phyloP scores from a whole-genome alignment of 2,888 invertebrate species.

The Stegana nigrithorax region DNA sequence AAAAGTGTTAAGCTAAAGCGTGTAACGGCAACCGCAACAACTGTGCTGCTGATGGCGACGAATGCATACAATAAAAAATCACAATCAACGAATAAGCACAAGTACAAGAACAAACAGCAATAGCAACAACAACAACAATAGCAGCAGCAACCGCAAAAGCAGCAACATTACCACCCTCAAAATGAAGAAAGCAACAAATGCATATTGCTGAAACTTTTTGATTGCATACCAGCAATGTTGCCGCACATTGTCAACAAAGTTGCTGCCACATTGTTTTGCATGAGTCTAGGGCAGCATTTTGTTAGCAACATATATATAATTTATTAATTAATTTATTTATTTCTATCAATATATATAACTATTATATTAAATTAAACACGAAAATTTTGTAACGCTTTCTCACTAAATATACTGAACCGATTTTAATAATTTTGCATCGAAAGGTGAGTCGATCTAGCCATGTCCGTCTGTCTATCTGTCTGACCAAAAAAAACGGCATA shows the following conservation, averaged over 20 bases:
- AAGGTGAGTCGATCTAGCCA: too few relatives aligned
- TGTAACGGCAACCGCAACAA: constrained; percentile 17
- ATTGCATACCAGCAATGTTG: constrained; percentile 13
- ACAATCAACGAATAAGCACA: constrained; percentile 25
- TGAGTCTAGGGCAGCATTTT: too few relatives aligned
- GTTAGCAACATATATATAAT: too few relatives aligned
- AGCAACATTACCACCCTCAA: constrained; percentile 18
- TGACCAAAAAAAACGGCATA: too few relatives aligned
- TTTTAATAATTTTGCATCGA: too few relatives aligned
- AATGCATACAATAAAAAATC: constrained; percentile 20
- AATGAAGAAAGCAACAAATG: not conserved
- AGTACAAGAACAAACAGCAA: not conserved
- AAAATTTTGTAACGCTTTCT: too few relatives aligned
- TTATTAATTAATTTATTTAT: too few relatives aligned
- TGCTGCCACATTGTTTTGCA: not conserved
- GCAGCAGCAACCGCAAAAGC: constrained; percentile 12
- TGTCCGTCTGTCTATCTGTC: too few relatives aligned
- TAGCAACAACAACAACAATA: constrained; percentile 27
- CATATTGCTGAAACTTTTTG: too few relatives aligned
- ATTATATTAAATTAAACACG: too few relatives aligned
- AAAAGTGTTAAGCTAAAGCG: constrained; percentile 46
- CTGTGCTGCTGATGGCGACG: constrained; percentile 26
- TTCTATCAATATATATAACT: too few relatives aligned
- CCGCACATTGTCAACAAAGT: constrained; percentile 10
- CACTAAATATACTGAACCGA: too few relatives aligned